Evolutionary conservation across 2,888 invertebrate species (phyloP).

Genomic region (Phorcus lineatus): DNA sequence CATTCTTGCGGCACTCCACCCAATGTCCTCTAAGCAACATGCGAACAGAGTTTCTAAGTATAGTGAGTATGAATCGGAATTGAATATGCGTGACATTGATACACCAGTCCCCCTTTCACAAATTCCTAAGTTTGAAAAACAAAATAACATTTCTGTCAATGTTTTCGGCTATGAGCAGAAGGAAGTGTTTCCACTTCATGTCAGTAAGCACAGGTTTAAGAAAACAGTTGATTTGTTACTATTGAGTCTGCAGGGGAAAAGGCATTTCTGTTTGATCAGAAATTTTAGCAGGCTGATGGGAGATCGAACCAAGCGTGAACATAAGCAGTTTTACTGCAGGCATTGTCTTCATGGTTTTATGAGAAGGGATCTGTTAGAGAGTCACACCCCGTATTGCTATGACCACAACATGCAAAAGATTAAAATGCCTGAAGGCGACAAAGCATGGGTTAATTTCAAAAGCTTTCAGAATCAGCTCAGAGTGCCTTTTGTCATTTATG

Average conservation of each 20-base stretch:
- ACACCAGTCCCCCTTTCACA: neutral
- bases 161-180: neutral
- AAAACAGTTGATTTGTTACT: neutral
- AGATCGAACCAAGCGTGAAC: constrained; percentile 9
- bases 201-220: neutral
- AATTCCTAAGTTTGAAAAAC: neutral
- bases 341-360: constrained; percentile 23
- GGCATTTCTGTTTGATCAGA: constrained; percentile 28
- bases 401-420: too few species aligned
- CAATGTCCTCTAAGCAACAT: neutral
- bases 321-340: constrained; percentile 4
- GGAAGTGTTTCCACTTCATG: neutral
- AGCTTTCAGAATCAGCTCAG: too few species aligned
- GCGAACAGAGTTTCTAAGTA: neutral
- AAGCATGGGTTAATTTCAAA: too few species aligned
- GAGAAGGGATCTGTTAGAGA: neutral
- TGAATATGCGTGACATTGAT: neutral
- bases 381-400: constrained; percentile 17
- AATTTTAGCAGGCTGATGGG: constrained; percentile 22
- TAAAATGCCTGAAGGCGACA: too few species aligned
- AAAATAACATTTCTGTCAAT: neutral
- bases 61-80: neutral
- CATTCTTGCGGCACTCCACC: neutral
- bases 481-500: too few species aligned
- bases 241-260: neutral